Base-by-base conservation (phyloP, 2,113 vertebrate genomes). In the Clupea harengus region DNA sequence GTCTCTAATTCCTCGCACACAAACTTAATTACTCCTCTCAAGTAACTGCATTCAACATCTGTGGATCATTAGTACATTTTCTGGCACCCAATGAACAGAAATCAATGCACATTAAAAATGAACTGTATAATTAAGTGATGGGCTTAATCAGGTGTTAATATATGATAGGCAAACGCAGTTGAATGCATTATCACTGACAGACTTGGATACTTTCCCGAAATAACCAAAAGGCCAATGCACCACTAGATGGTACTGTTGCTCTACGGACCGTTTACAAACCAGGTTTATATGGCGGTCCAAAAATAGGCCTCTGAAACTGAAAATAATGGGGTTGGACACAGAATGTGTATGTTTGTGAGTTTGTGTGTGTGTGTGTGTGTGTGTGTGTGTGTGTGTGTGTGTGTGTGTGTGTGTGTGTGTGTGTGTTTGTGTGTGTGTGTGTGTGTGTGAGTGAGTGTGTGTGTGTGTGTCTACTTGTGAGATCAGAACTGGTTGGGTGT, bases 41-140 rank as follows among this genome's bases (percentile, higher is more conserved):
- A 78, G 28, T 15, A 78, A 78, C 72, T 78, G 32, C 72, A 78
- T 32, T 44, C 72, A 78, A 17, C 64, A 78, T 78, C 72, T 78
- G 72, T 17, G 32, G 72, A 32, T 78, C 32, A 39, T 78, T 78
- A 78, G 32, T 39, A 17, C 5, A 10, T 10, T 39, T 11, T 39
- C 28, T 72, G 64, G 72, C 32, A 39, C 60, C n/a, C 20, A 64
- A 9, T n/a, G 60, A 78, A 39, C 72, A 78, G 10, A 39, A 32
- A 78, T 78, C 72, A 78, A 32, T 78, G 72, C 15, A 32, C 72
- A 78, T 78, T 78, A 39, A 32, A 32, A 17, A 17, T 78, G 15
- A 39, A 15, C 3, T 28, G 10, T 39, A 78, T 39, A 32, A 39
- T 44, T 78, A 17, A 25, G 10, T 72, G 64, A 72, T 78, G 72